Conservation (phyloP, 2,113 vertebrate species). For the Gallinago media region DNA sequence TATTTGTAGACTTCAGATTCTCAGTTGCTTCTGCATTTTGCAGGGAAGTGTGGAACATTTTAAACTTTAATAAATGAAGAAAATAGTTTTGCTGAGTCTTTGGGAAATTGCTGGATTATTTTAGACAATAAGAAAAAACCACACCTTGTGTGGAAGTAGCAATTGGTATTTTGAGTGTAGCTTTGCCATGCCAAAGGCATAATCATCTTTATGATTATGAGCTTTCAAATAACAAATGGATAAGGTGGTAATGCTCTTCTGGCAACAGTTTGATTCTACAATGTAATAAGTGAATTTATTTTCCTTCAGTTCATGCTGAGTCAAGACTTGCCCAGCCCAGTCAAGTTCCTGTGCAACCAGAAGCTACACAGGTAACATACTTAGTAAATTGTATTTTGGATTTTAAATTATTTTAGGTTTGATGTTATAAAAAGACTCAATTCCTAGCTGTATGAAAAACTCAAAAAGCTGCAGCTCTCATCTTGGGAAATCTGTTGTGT, state of each 20-base stretch:
- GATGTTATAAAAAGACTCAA: not conserved
- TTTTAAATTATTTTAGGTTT: not conserved
- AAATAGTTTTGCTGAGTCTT: not conserved
- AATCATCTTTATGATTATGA: not conserved
- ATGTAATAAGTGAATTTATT: not conserved
- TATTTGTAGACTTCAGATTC: not conserved
- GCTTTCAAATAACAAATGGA: not conserved
- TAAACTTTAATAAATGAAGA: not conserved
- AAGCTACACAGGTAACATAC: constrained; percentile 87
- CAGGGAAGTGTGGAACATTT: not conserved
- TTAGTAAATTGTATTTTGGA: not conserved
- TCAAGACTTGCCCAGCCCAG: constrained; percentile 88
- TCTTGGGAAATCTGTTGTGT: not conserved
- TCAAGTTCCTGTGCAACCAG: constrained; percentile 87
- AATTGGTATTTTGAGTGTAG: not conserved
- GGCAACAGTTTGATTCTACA: not conserved
- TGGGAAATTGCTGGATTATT: not conserved
- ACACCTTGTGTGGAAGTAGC: not conserved
- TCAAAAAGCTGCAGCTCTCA: not conserved
- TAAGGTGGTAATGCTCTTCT: not conserved
- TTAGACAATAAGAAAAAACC: not conserved
- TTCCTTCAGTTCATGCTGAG: constrained; percentile 85
- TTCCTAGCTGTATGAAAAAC: not conserved
- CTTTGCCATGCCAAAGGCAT: not conserved
- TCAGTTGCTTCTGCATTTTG: not conserved